phyloP scores from a whole-genome alignment of 2,797 vertebrate species.

The Esox masquinongy region DNA sequence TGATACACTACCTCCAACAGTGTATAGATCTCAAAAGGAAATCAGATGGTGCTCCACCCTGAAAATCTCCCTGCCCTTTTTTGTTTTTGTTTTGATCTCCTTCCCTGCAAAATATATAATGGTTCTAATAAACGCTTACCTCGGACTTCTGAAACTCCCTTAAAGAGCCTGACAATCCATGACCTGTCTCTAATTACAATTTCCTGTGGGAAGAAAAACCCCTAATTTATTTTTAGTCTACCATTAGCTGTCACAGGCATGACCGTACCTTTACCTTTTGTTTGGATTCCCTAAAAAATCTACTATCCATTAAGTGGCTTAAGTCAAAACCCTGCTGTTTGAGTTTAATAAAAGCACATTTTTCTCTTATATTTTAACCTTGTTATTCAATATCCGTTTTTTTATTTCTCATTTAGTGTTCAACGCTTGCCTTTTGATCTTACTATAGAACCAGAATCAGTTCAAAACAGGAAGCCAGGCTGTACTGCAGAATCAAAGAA shows the following conservation, averaged over 20 bases:
- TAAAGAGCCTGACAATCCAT: constrained; percentile 69
- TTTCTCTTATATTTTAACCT: constrained; percentile 73
- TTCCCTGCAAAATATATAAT: constrained; percentile 22
- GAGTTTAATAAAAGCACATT: constrained; percentile 77
- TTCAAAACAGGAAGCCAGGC: constrained; percentile 34
- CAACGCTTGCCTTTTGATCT: constrained; percentile 39
- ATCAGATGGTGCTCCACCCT: constrained; percentile 31
- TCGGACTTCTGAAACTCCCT: constrained; percentile 58
- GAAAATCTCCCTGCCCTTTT: constrained; percentile 52
- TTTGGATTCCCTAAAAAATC: constrained; percentile 68
- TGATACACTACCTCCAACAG: constrained; percentile 3
- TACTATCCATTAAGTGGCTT: constrained; percentile 76
- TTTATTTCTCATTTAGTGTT: constrained; percentile 54
- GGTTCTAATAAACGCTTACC: constrained; percentile 53
- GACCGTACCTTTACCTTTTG: constrained; percentile 76
- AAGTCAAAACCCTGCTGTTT: constrained; percentile 70
- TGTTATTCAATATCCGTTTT: constrained; percentile 76
- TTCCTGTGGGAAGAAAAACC: constrained; percentile 71
- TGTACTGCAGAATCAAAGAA: not conserved
- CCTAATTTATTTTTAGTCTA: constrained; percentile 67
- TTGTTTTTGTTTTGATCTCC: constrained; percentile 48
- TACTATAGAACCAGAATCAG: constrained; percentile 33
- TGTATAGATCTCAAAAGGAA: constrained; percentile 39
- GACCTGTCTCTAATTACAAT: constrained; percentile 76
- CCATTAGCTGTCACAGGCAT: constrained; percentile 75